Evolutionary conservation across 1,140 invertebrate genomes (phyloP), one percentile per base, ranked within the genome.

Genomic region (Chionoecetes opilio): DNA sequence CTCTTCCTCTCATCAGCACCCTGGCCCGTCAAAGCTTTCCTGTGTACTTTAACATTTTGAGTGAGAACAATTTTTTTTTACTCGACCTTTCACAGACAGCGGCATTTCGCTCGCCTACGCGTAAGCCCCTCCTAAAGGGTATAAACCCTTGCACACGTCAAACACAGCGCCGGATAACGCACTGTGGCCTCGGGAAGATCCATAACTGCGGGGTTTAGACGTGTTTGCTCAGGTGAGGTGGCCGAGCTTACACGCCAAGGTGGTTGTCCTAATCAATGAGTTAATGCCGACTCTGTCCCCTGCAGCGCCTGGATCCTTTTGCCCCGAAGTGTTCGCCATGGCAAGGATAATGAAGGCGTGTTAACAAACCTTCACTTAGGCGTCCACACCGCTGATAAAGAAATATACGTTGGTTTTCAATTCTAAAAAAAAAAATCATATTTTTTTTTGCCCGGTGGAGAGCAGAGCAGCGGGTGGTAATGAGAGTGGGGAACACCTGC

Each of bases 401-500:
- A 75, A 75, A 9, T 21, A n/a, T 2, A 75, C 6, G 11, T 75
- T 1, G 21, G 9, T n/a, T 75, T 75, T 75, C 63, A 75, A 75
- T 75, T 53, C 2, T 53, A 17, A 14, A 53, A 75, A 75, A 8
- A 75, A 3, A 53, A 53, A 53, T 1, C 11, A 11, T 3, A 53
- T 53, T 53, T 9, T 9, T 9, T 75, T 75, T 75, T 75, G n/a
- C 26, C 63, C 63, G n/a, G 63, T n/a, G 6, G n/a, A 75, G 63
- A n/a, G 0, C 63, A 75, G 63, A n/a, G 0, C 63, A 26, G 63
- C 63, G n/a, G 63, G 63, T 75, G 63, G 21, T 75, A 75, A 75
- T 75, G 63, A 75, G 63, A 75, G 63, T 26, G n/a, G 63, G 63
- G 63, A 75, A 75, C 63, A 75, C 63, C 63, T 75, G 63, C 63